Evolutionary conservation across 1,140 invertebrate species (phyloP), one percentile per base, ranked within the genome.

Genomic region (Cotesia glomerata): DNA sequence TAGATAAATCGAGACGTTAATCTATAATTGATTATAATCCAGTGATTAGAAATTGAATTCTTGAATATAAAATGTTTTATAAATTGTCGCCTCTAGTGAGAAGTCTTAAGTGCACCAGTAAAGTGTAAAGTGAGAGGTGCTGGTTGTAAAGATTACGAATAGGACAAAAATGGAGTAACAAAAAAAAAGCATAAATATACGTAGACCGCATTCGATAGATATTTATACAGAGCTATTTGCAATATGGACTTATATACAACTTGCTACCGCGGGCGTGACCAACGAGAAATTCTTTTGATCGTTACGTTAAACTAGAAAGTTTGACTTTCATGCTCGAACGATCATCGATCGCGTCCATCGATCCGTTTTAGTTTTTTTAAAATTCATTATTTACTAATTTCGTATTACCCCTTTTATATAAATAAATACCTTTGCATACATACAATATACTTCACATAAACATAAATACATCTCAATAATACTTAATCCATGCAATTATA

Each of bases 291-390:
- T 75, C 62, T 75, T 68, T 61, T 63, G 66, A 72, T 75, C 61
- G 74, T 75, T 75, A 75, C 67, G 71, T 72, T 68, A 71, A 69
- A 49, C 67, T 75, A 75, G 74, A 75, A 75, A 75, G 74, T 75
- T 65, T 70, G 36, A 59, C 70, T 72, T 75, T 75, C 74, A 75
- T 75, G 74, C 74, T 66, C 71, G 52, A 75, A 70, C 66, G 70
- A 75, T 75, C 71, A 72, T 75, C 74, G 71, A 75, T 75, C 70
- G 52, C 49, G 65, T 56, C 56, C 66, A 67, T 62, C 66, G 62
- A 63, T 68, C 71, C 35, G 52, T 64, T 39, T 66, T 26, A 68
- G 36, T 63, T 14, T 35, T 18, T 51, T 67, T 62, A 45, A 51
- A 39, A 74, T 56, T 51, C 8, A 32, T 26, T 26, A 26, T 72